These are phyloP conservation scores for Enteromius trimaculatus DNA, from an alignment of 2,797 vertebrate species.

Conservation along the genomic window DNA sequence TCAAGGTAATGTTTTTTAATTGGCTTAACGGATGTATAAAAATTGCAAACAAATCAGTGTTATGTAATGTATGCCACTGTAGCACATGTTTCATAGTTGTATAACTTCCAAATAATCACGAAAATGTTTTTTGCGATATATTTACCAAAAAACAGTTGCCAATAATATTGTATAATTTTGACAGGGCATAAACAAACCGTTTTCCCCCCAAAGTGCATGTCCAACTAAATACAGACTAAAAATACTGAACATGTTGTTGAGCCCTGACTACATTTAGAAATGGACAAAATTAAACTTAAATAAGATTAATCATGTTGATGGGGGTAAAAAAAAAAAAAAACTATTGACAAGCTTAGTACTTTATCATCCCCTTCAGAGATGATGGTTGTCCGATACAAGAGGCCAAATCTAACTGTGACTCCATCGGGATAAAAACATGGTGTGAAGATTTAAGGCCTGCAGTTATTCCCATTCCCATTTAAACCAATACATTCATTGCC, in stretches of 20 bases:
- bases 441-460: slow-evolving; percentile 35
- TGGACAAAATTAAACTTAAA: neutral
- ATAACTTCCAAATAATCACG: neutral
- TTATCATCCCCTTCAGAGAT: slow-evolving; percentile 24
- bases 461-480: slow-evolving; percentile 39
- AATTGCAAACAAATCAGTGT: neutral
- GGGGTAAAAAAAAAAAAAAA: neutral
- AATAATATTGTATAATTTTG: neutral
- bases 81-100: neutral
- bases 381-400: neutral
- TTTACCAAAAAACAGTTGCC: no score
- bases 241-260: neutral
- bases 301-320: slow-evolving; percentile 3
- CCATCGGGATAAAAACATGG: slow-evolving; percentile 17
- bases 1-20: neutral
- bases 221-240: neutral
- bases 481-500: slow-evolving; percentile 32
- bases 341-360: neutral
- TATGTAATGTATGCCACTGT: neutral
- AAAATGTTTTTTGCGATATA: neutral
- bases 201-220: neutral
- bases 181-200: neutral
- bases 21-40: neutral
- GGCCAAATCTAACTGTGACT: neutral
- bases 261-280: neutral